Conservation (phyloP, 2,888 invertebrate genomes). For the Clistopyga incitator region DNA sequence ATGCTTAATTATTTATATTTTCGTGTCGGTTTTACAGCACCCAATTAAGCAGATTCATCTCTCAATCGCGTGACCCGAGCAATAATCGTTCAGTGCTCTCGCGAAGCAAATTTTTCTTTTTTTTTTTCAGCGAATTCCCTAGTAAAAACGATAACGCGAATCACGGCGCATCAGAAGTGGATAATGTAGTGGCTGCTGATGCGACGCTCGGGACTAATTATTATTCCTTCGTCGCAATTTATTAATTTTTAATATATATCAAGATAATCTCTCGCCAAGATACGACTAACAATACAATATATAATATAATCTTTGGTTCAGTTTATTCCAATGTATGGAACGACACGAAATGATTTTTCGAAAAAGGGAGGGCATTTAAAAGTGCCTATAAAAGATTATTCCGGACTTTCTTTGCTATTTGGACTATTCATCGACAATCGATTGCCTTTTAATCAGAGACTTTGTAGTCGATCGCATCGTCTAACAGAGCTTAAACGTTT, state of each 20-base stretch:
- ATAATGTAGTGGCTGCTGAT: slow-evolving; percentile 45
- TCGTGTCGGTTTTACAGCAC: slow-evolving; percentile 53
- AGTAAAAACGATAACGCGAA: slow-evolving; percentile 47
- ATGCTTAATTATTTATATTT: slow-evolving; percentile 28
- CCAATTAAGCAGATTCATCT: slow-evolving; percentile 29
- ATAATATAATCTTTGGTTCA: slow-evolving; percentile 61
- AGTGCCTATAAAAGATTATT: slow-evolving; percentile 46
- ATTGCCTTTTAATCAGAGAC: not conserved
- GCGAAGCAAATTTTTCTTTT: slow-evolving; percentile 25
- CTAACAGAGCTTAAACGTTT: slow-evolving; percentile 21
- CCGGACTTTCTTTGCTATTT: slow-evolving; percentile 31
- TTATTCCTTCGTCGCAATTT: slow-evolving; percentile 11
- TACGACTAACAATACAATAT: slow-evolving; percentile 47
- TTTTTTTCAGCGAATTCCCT: slow-evolving; percentile 40
- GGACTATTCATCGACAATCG: not conserved
- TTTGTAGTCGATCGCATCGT: not conserved
- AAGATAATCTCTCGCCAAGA: slow-evolving; percentile 27
- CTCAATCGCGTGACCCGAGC: slow-evolving; percentile 19
- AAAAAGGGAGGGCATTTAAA: slow-evolving; percentile 41
- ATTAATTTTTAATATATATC: slow-evolving; percentile 12
- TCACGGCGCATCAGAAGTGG: slow-evolving; percentile 47
- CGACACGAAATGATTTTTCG: slow-evolving; percentile 45
- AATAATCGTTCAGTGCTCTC: slow-evolving; percentile 42
- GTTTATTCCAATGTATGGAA: slow-evolving; percentile 42
- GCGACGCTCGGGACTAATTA: slow-evolving; percentile 30